A percentile compares a stretch with the other conserved stretches of the same genome.
Conservation (phyloP, 2,797 vertebrate species). For the Sebastes nivosus region DNA sequence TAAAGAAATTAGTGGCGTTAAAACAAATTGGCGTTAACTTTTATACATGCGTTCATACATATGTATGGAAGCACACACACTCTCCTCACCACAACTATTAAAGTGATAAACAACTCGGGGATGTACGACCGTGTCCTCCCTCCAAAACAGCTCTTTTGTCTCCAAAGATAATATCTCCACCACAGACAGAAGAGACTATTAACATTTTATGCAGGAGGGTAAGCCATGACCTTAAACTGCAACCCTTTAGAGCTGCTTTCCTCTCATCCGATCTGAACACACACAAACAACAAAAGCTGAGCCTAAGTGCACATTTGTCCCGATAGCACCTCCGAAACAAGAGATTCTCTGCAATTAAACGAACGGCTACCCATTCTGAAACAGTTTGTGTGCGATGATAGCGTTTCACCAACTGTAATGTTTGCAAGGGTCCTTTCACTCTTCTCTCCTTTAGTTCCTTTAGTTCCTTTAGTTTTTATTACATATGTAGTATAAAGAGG, state of each 20-base stretch:
- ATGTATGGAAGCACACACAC: neutral
- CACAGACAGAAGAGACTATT: slow-evolving; percentile 38
- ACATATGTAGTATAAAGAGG: neutral
- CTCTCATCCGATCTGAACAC: slow-evolving; percentile 40
- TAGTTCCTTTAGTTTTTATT: neutral
- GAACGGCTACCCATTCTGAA: slow-evolving; percentile 10
- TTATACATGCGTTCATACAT: neutral
- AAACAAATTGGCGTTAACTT: too few species aligned
- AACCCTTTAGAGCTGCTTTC: slow-evolving; percentile 25
- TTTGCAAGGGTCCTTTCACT: neutral
- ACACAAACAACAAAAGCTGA: neutral
- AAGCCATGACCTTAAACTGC: slow-evolving; percentile 44
- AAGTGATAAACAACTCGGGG: slow-evolving; percentile 5
- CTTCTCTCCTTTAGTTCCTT: neutral
- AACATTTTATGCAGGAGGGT: slow-evolving; percentile 36
- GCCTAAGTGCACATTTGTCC: slow-evolving; percentile 36
- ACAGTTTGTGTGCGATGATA: neutral
- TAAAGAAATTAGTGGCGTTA: too few species aligned
- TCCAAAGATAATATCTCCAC: slow-evolving; percentile 56
- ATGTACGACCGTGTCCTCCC: slow-evolving; percentile 24
- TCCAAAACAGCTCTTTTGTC: slow-evolving; percentile 39
- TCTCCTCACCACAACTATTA: neutral
- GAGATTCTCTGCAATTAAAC: slow-evolving; percentile 17
- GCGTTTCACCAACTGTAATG: slow-evolving; percentile 6
- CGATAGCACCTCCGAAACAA: slow-evolving; percentile 4